A percentile compares a stretch with the other conserved stretches of the same genome.
Evolutionary conservation across 37 sponge, comb jelly and placozoan species (phyloP).

Genomic region (Petrosia ficiformis): DNA sequence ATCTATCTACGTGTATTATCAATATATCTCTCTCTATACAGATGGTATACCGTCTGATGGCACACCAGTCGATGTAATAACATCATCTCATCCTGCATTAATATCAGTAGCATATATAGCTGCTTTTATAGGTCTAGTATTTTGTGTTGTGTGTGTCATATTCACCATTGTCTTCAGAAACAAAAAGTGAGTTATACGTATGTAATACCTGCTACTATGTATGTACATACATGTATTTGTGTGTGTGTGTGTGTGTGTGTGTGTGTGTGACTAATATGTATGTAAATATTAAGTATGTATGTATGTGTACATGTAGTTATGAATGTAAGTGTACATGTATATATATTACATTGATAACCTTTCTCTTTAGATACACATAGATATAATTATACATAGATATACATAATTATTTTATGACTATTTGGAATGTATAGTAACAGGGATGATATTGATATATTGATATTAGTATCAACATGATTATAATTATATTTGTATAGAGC

Average conservation of each 20-base stretch:
- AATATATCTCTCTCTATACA: neutral
- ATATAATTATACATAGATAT: too few species aligned
- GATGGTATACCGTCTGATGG: neutral
- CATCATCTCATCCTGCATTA: neutral
- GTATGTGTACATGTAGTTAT: neutral
- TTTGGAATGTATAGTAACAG: too few species aligned
- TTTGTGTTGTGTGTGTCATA: neutral
- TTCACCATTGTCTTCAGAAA: conserved; percentile 2
- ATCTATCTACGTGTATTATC: neutral
- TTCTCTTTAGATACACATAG: too few species aligned
- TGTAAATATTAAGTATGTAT: too few species aligned
- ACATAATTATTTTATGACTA: too few species aligned
- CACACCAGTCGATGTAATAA: neutral
- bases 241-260: too few species aligned
- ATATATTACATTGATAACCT: too few species aligned
- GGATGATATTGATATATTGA: too few species aligned
- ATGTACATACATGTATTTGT: neutral
- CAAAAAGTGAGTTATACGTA: neutral
- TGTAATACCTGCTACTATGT: neutral
- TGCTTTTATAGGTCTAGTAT: neutral
- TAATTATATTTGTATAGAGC: too few species aligned
- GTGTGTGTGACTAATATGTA: too few species aligned
- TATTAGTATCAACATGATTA: neutral
- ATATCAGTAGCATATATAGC: neutral
- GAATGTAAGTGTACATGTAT: neutral